Evolutionary conservation across 1,140 invertebrate genomes (phyloP).

Genomic region (Dufourea novaeangliae): DNA sequence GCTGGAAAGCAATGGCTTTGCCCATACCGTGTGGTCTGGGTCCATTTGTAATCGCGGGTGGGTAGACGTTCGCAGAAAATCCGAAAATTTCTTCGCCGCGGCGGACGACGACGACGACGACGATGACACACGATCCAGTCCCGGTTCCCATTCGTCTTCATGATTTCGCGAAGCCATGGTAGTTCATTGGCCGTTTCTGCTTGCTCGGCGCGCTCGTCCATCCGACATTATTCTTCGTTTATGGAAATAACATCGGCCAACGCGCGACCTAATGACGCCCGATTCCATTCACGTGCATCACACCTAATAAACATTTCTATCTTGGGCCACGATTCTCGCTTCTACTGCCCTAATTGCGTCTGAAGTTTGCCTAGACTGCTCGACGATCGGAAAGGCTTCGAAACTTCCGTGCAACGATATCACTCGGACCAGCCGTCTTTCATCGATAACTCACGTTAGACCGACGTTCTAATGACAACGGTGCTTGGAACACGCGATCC

Average conservation of each 20-base stretch:
- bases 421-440: background rate
- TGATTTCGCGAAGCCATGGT: conserved; percentile 42
- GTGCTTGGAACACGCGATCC: background rate
- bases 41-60: background rate
- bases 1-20: background rate
- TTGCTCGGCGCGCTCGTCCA: background rate
- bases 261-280: background rate
- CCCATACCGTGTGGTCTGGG: background rate
- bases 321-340: background rate
- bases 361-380: background rate
- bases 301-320: conserved; percentile 20
- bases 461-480: background rate
- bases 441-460: background rate
- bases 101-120: conserved; percentile 13
- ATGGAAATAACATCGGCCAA: conserved; percentile 34
- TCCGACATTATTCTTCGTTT: conserved; percentile 39
- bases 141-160: conserved; percentile 47
- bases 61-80: background rate
- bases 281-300: background rate
- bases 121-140: conserved; percentile 26
- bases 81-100: conserved; percentile 13
- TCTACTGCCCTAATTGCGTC: background rate
- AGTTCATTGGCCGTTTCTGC: conserved; percentile 12
- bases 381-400: conserved; percentile 18
- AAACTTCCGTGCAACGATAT: background rate